Evolutionary conservation across 2,797 vertebrate species (phyloP).

Genomic region (Gymnopithys bicolor): DNA sequence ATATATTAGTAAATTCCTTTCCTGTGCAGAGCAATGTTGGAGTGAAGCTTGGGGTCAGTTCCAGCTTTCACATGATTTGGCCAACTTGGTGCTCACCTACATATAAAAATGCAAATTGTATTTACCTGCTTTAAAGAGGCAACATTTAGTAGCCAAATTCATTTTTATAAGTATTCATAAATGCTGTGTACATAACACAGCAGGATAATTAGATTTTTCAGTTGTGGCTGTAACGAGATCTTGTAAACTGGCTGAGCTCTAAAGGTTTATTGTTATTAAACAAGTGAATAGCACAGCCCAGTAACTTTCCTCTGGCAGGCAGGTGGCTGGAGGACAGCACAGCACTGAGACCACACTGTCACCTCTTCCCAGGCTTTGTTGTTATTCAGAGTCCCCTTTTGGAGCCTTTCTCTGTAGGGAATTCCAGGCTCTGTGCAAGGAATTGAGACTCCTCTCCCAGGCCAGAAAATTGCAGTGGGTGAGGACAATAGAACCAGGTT

Average conservation of each 20-base stretch:
- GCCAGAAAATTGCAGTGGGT: neutral
- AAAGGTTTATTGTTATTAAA: neutral
- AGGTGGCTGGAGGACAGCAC: neutral
- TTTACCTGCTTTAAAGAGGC: neutral
- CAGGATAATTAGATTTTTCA: neutral
- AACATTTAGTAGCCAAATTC: neutral
- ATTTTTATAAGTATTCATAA: neutral
- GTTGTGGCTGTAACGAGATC: neutral
- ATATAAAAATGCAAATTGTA: slow-evolving; percentile 6
- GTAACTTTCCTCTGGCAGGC: neutral
- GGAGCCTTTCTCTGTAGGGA: neutral
- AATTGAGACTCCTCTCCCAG: neutral
- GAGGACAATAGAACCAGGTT: neutral
- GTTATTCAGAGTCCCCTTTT: neutral
- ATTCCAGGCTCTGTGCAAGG: neutral
- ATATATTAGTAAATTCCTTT: neutral
- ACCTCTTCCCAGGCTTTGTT: neutral
- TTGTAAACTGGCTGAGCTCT: neutral
- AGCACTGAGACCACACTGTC: neutral
- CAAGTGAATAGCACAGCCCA: neutral
- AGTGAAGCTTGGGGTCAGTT: neutral
- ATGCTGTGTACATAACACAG: slow-evolving; percentile 4
- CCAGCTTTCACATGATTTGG: neutral
- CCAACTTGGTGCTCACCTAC: neutral
- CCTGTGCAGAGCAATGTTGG: neutral